Conservation (phyloP, 2,113 vertebrate species). For the Mesitornis unicolor region DNA sequence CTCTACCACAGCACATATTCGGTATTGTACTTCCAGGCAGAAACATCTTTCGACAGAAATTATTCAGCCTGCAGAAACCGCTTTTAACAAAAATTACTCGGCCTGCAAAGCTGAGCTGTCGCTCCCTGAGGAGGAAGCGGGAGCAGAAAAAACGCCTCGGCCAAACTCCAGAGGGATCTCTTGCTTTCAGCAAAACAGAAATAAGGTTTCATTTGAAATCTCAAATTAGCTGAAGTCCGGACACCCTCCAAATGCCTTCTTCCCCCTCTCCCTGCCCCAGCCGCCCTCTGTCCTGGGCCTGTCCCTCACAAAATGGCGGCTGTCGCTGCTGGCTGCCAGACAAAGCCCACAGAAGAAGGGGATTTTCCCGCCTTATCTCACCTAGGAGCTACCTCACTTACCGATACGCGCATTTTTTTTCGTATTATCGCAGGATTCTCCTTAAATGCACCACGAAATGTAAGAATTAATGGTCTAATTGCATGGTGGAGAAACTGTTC, state of each 20-base stretch:
- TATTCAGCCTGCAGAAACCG: accelerated
- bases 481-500: accelerated
- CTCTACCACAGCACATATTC: accelerated
- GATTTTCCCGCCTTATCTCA: background rate
- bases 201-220: background rate
- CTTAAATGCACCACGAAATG: background rate
- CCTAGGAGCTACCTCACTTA: background rate
- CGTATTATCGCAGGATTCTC: background rate
- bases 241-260: too few species aligned
- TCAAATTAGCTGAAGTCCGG: background rate
- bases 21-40: background rate
- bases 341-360: background rate
- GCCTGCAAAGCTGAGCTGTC: background rate
- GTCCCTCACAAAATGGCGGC: accelerated
- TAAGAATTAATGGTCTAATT: background rate
- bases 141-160: background rate
- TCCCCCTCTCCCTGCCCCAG: background rate
- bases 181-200: background rate
- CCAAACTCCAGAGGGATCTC: background rate
- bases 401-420: accelerated
- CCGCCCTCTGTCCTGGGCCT: background rate
- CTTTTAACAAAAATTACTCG: accelerated
- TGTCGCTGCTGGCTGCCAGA: background rate
- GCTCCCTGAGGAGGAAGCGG: accelerated
- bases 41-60: accelerated